phyloP scores from a whole-genome alignment of 2,113 vertebrate genomes.

The Leptodactylus fuscus region DNA sequence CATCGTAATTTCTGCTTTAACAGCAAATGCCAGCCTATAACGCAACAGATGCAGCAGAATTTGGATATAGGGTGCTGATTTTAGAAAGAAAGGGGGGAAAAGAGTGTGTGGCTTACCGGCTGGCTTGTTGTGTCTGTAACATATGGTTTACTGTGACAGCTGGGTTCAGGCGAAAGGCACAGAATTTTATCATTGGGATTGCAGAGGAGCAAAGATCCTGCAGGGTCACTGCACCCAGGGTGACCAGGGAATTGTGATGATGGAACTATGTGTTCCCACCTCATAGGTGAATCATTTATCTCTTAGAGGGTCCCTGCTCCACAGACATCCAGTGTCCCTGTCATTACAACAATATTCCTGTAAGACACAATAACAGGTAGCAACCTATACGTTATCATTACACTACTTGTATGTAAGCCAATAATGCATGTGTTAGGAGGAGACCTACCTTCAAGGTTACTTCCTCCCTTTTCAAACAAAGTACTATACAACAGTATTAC shows the following conservation, averaged over 20 bases:
- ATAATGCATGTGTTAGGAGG: not conserved
- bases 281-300: constrained; percentile 65
- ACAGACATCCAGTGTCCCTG: not conserved
- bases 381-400: not conserved
- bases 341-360: not conserved
- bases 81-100: not conserved
- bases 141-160: constrained; percentile 60
- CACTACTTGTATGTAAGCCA: not conserved
- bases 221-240: constrained; percentile 58
- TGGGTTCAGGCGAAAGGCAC: constrained; percentile 60
- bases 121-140: not conserved
- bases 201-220: constrained; percentile 64
- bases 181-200: constrained; percentile 48
- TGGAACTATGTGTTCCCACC: constrained; percentile 61
- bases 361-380: not conserved
- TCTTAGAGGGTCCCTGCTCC: constrained; percentile 40
- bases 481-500: not conserved
- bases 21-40: constrained; percentile 79
- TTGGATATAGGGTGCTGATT: constrained; percentile 71
- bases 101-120: not conserved
- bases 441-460: not conserved
- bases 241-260: constrained; percentile 62
- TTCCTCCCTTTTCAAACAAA: not conserved
- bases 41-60: constrained; percentile 70
- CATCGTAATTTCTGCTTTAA: constrained; percentile 87